Percentiles rank a stretch among this genome's conserved stretches.
These are phyloP conservation scores for Muscicapa comitata DNA, from an alignment of 2,797 vertebrate genomes.

Conservation along the genomic window DNA sequence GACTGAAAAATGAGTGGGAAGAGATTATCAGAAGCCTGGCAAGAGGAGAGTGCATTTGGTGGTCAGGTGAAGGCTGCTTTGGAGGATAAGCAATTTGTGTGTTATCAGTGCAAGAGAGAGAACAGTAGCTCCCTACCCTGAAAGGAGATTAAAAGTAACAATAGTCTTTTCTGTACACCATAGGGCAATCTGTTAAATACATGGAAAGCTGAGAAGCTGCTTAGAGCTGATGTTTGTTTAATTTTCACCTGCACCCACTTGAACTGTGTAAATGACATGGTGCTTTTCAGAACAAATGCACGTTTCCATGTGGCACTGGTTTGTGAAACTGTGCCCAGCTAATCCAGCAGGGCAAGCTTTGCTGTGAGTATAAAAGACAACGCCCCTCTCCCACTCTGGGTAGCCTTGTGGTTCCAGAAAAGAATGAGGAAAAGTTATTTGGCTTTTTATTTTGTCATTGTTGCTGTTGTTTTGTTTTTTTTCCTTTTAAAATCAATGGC, in stretches of 20 bases:
- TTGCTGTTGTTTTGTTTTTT: not conserved
- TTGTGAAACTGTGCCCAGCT: not conserved
- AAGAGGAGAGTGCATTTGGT: not conserved
- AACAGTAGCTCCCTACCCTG: slow-evolving; percentile 19
- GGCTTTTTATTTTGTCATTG: not conserved
- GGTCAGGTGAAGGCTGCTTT: slow-evolving; percentile 47
- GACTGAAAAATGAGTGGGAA: slow-evolving; percentile 21
- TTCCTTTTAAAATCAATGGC: not conserved
- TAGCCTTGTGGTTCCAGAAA: not conserved
- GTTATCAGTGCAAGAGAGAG: slow-evolving; percentile 44
- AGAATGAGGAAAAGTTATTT: not conserved
- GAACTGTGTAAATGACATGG: slow-evolving; percentile 23
- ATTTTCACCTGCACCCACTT: slow-evolving; percentile 47
- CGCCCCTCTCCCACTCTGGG: not conserved
- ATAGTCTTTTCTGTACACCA: slow-evolving; percentile 30
- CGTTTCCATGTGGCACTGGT: not conserved
- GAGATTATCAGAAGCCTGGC: slow-evolving; percentile 38
- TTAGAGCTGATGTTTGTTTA: slow-evolving; percentile 33
- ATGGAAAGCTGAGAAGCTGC: slow-evolving; percentile 39
- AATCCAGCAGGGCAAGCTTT: not conserved
- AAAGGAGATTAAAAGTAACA: slow-evolving; percentile 64
- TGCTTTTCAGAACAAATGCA: not conserved
- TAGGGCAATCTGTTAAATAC: slow-evolving; percentile 31
- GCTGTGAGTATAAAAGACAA: not conserved
- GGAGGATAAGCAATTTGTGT: slow-evolving; percentile 63